A percentile compares a stretch with the other conserved stretches of the same genome.
Evolutionary conservation across 2,888 invertebrate genomes (phyloP).

Genomic region (Diplazon laetatorius): DNA sequence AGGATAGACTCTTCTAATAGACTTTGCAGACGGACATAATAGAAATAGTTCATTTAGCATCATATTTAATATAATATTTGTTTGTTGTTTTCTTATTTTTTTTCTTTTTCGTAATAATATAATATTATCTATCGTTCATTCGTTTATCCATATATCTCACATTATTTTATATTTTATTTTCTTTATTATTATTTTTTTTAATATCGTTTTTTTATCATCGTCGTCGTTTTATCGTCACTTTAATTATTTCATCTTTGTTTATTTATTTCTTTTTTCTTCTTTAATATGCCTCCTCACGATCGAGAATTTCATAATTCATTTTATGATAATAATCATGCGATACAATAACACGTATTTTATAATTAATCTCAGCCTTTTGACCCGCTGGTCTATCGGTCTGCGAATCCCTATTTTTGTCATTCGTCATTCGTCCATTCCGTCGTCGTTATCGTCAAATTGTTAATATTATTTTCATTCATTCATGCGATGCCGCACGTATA

Average conservation of each 20-base stretch:
- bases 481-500: constrained; percentile 2
- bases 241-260: constrained; percentile 35
- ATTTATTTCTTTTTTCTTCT: constrained; percentile 38
- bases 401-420: constrained; percentile 27
- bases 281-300: constrained; percentile 54
- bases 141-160: constrained; percentile 73
- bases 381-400: constrained; percentile 44
- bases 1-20: constrained; percentile 81
- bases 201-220: constrained; percentile 24
- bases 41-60: constrained; percentile 80
- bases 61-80: constrained; percentile 76
- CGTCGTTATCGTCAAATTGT: constrained; percentile 7
- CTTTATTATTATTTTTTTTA: constrained; percentile 48
- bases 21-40: constrained; percentile 82
- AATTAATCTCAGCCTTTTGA: constrained; percentile 62
- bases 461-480: constrained; percentile 20
- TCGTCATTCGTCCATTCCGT: background rate
- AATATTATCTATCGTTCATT: constrained; percentile 70
- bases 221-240: constrained; percentile 62
- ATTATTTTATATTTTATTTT: constrained; percentile 69
- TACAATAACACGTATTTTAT: constrained; percentile 56
- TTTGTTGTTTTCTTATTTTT: too few species aligned
- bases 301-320: constrained; percentile 29
- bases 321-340: constrained; percentile 51
- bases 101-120: constrained; percentile 74